These are phyloP conservation scores for Sesia apiformis DNA, from an alignment of 2,888 invertebrate genomes.

Conservation along the genomic window DNA sequence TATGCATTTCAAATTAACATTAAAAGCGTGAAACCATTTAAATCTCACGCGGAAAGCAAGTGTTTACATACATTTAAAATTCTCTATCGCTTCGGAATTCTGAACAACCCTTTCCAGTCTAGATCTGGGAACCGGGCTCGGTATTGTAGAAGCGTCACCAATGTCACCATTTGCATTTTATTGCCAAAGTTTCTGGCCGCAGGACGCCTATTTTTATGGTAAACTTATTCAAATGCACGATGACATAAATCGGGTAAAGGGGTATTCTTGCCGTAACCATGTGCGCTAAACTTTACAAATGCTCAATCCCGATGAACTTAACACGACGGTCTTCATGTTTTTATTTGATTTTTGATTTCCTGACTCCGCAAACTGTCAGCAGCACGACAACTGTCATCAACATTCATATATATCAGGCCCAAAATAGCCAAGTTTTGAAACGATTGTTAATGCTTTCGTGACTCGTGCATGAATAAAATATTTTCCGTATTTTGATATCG, in stretches of 20 bases:
- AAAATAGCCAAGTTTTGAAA: no score
- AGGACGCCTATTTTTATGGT: slow-evolving; percentile 68
- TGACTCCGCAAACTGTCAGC: neutral
- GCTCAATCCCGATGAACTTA: neutral
- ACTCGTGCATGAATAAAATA: no score
- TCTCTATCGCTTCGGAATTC: neutral
- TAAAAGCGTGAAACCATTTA: no score
- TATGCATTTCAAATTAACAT: no score
- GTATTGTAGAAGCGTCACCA: slow-evolving; percentile 40
- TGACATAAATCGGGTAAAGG: slow-evolving; percentile 65
- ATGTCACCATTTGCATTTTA: slow-evolving; percentile 68
- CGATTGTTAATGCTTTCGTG: no score
- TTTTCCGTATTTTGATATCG: no score
- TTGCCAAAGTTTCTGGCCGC: slow-evolving; percentile 64
- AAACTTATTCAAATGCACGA: slow-evolving; percentile 70
- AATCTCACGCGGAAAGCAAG: neutral
- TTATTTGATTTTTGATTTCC: neutral
- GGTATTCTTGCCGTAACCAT: slow-evolving; percentile 25
- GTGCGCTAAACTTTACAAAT: neutral
- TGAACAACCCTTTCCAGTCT: slow-evolving; percentile 12
- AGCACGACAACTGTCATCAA: no score
- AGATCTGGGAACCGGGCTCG: slow-evolving; percentile 13
- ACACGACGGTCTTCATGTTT: neutral
- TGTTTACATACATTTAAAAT: neutral
- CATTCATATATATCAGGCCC: no score